These are phyloP conservation scores for Sarcoramphus papa DNA, from an alignment of 2,797 vertebrate genomes.

Conservation along the genomic window DNA sequence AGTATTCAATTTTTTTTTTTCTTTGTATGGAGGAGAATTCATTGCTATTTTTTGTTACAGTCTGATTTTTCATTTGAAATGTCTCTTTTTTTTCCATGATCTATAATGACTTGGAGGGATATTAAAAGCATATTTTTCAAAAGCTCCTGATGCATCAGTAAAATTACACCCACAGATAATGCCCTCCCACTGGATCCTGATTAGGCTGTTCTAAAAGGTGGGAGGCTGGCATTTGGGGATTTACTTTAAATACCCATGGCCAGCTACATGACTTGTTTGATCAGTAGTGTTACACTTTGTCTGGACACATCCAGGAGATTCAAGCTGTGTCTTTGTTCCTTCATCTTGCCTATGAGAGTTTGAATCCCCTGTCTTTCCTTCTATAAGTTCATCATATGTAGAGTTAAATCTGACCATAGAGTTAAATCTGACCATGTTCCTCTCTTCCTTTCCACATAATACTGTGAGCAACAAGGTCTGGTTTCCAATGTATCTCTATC, in stretches of 20 bases:
- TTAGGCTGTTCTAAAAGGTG: neutral
- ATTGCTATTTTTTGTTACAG: neutral
- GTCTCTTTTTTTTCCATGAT: fast-evolving
- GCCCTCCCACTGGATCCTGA: neutral
- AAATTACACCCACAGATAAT: neutral
- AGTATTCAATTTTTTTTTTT: no score
- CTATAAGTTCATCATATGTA: neutral
- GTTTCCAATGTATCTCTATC: neutral
- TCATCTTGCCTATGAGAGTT: neutral
- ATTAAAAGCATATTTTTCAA: neutral
- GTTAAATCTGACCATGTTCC: neutral
- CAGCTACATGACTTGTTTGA: neutral
- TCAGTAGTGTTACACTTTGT: neutral
- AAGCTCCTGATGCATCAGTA: neutral
- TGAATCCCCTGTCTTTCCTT: neutral
- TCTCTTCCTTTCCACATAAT: neutral
- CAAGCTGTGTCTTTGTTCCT: neutral
- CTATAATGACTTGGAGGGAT: neutral
- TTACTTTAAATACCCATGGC: neutral
- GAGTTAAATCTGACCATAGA: neutral
- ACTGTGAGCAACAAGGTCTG: neutral
- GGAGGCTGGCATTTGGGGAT: neutral
- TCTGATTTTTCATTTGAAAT: neutral
- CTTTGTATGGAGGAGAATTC: neutral
- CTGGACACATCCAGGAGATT: neutral